Conservation (phyloP, 2,113 vertebrate species). For the Vireo altiloquus region DNA sequence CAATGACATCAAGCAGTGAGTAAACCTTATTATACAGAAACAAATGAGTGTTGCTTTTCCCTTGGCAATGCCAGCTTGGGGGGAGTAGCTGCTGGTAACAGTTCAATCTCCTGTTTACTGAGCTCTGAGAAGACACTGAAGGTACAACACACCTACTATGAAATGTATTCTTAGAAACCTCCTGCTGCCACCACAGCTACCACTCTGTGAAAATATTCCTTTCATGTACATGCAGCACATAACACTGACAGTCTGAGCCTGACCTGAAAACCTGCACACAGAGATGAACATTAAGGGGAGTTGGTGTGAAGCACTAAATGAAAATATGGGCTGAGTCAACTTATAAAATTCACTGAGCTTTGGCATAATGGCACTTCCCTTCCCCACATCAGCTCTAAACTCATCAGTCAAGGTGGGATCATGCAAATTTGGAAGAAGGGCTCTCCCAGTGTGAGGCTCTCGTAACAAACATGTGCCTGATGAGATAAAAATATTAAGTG, state of each 20-base stretch:
- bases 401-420: not conserved
- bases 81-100: not conserved
- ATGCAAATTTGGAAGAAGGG: not conserved
- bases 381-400: not conserved
- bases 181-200: not conserved
- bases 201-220: not conserved
- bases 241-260: not conserved
- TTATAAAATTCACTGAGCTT: not conserved
- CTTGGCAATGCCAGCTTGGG: not conserved
- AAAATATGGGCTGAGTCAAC: not conserved
- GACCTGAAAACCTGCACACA: not conserved
- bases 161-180: not conserved
- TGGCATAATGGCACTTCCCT: not conserved
- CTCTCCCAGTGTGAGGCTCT: not conserved
- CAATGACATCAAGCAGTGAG: not conserved
- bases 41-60: not conserved
- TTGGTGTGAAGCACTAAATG: not conserved
- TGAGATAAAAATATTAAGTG: not conserved
- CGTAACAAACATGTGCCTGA: not conserved
- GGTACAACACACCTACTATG: not conserved
- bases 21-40: not conserved
- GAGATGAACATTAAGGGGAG: not conserved
- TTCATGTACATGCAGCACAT: not conserved
- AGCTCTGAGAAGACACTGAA: not conserved
- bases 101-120: not conserved